These are phyloP conservation scores for Helicoverpa armigera DNA, from an alignment of 1,140 invertebrate genomes.

Conservation along the genomic window DNA sequence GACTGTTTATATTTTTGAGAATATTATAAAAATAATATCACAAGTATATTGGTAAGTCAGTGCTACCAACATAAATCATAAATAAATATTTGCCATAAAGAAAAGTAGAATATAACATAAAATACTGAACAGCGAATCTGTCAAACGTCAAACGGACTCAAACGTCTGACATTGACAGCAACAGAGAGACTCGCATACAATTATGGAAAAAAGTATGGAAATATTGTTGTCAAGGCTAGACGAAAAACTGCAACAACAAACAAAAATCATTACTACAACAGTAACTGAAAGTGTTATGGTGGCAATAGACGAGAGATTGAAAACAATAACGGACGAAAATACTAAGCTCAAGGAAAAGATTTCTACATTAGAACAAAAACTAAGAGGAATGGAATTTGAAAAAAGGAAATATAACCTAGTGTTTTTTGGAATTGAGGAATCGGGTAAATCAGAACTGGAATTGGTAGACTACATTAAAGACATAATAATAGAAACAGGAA, in stretches of 20 bases:
- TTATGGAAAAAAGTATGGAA: not conserved
- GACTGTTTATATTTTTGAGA: not conserved
- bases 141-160: too few species aligned
- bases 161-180: too few species aligned
- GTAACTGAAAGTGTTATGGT: not conserved
- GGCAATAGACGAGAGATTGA: not conserved
- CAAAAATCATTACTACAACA: not conserved
- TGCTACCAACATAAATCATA: too few species aligned
- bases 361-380: not conserved
- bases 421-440: not conserved
- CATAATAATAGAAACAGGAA: not conserved
- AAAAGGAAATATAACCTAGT: too few species aligned
- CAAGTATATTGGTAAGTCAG: too few species aligned
- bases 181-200: too few species aligned
- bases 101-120: too few species aligned
- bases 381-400: not conserved
- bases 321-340: not conserved
- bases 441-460: not conserved
- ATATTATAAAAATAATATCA: too few species aligned
- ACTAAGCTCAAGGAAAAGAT: not conserved
- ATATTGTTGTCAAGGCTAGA: not conserved
- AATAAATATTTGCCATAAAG: too few species aligned
- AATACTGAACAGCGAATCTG: too few species aligned
- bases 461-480: not conserved
- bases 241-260: not conserved